A percentile compares a stretch with the other conserved stretches of the same genome.
Evolutionary conservation across 2,797 vertebrate species (phyloP).

Genomic region (Pelodytes ibericus): DNA sequence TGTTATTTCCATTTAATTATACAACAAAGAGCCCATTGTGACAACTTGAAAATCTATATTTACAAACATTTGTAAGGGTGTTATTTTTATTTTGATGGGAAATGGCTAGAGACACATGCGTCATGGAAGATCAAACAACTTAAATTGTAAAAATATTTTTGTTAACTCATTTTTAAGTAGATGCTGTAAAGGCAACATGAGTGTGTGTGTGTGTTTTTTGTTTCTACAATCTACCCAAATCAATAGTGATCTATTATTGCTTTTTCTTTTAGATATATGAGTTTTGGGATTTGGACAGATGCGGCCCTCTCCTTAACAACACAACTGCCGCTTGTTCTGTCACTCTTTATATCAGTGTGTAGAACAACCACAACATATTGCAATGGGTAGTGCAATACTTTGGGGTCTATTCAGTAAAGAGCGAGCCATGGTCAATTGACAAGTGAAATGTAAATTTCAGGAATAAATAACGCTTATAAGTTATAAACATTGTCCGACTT

Average conservation of each 20-base stretch:
- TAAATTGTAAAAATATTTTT: no score
- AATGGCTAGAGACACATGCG: no score
- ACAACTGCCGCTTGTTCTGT: not conserved
- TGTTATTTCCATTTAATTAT: not conserved
- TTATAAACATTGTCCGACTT: no score
- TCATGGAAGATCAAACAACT: no score
- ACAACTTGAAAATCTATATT: not conserved
- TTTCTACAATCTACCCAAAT: not conserved
- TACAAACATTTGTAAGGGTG: not conserved
- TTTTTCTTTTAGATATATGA: not conserved
- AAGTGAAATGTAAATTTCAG: no score
- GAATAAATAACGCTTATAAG: no score
- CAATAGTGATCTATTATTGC: not conserved
- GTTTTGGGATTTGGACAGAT: not conserved
- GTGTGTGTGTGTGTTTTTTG: not conserved
- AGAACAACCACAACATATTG: not conserved
- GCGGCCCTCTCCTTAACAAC: not conserved
- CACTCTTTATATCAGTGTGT: no score
- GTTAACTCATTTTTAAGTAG: not conserved
- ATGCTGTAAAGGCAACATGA: not conserved
- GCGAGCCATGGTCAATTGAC: no score
- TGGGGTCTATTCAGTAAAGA: no score
- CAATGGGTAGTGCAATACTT: no score
- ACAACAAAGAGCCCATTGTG: no score
- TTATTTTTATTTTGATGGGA: no score